Conservation (phyloP, 2,797 vertebrate genomes). For the Lycodopsis pacificus region DNA sequence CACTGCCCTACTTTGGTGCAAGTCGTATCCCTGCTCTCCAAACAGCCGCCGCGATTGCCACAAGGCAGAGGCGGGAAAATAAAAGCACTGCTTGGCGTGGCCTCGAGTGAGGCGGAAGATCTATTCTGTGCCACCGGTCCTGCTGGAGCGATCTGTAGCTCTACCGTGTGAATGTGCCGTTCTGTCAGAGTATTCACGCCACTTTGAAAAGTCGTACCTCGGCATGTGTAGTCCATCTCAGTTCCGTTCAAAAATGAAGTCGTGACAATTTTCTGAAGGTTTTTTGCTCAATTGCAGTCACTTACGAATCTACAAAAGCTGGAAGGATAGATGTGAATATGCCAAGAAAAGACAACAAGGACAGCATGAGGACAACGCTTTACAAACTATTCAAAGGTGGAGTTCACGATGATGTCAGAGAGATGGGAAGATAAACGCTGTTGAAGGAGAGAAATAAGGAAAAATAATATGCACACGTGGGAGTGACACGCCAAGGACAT, state of each 20-base stretch:
- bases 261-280: neutral
- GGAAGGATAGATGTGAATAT: neutral
- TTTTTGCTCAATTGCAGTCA: neutral
- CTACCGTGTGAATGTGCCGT: conserved; percentile 38
- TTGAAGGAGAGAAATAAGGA: neutral
- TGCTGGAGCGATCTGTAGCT: conserved; percentile 32
- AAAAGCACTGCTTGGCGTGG: conserved; percentile 1
- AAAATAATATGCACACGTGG: neutral
- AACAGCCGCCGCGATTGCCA: conserved; percentile 17
- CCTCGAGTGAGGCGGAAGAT: conserved; percentile 34
- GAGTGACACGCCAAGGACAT: neutral
- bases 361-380: neutral
- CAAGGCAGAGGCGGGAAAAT: conserved; percentile 4
- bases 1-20: conserved; percentile 47
- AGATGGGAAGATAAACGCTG: neutral
- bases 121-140: conserved; percentile 31
- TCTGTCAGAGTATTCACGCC: neutral
- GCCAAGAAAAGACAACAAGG: neutral
- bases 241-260: neutral
- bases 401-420: neutral
- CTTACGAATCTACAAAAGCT: neutral
- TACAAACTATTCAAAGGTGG: neutral
- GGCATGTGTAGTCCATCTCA: neutral
- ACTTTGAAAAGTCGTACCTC: neutral
- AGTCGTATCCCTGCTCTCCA: conserved; percentile 29